Base-by-base conservation (phyloP, 2,888 invertebrate genomes). In the Nomada fabriciana region DNA sequence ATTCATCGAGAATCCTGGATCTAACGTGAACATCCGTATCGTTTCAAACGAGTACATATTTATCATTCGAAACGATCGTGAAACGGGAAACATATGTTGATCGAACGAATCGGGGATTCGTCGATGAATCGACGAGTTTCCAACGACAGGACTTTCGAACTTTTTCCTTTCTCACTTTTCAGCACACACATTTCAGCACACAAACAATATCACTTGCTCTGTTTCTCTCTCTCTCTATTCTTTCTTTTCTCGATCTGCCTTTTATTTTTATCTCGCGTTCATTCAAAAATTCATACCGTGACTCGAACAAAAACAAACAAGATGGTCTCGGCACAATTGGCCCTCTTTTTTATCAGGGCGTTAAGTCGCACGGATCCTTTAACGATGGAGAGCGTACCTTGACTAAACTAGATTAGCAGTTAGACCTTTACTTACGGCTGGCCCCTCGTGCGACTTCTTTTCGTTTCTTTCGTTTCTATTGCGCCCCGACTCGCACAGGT, bases 361-460 rank as follows among this genome's bases (percentile, higher is more conserved):
- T 20, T 23, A 68, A 72, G 15, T 67, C 75, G 73, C 82, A 72
- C 71, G 55, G 78, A 78, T 74, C 59, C n/a, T 59, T 73, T 73
- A 42, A 65, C 65, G 67, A 59, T 50, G 72, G 64, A 82, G 79
- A 77, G 86, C 80, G 78, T 82, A 76, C 71, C 73, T 83, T 76
- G 83, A 79, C 82, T 88, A 88, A 79, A 75, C 87, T 91, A 87
- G 84, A 87, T 91, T 84, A 87, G 61, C 72, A 86, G 74, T 81
- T 86, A 76, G 63, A 25, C 82, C 43, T 57, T 73, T 80, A 84
- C 83, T 88, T 86, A 88, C 79, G 83, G 69, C 89, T 91, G 91
- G 90, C 91, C 91, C 90, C 90, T 85, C 86, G 80, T 84, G 69
- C 87, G 86, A 84, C 84, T 87, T 84, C 82, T 77, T 73, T 81